phyloP scores from a whole-genome alignment of 2,113 vertebrate genomes.

The Urocitellus parryii region DNA sequence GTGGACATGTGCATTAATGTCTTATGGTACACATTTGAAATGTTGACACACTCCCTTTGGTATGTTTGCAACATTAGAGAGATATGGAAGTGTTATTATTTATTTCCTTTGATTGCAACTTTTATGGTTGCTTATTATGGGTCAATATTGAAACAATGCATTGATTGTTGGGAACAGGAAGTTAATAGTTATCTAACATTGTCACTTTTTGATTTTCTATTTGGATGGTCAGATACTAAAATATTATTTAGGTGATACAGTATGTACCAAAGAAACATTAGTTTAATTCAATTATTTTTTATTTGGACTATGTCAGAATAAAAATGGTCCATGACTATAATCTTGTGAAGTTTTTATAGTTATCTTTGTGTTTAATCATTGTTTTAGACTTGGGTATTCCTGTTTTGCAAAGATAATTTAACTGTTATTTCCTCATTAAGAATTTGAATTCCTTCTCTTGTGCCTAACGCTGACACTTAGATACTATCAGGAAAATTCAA shows the following conservation, averaged over 20 bases:
- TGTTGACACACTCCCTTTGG: not conserved
- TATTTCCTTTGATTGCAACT: not conserved
- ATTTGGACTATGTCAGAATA: not conserved
- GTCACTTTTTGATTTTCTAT: not conserved
- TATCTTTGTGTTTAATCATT: not conserved
- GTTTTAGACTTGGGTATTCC: not conserved
- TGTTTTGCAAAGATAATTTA: not conserved
- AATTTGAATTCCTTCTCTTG: not conserved
- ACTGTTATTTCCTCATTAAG: not conserved
- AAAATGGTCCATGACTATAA: not conserved
- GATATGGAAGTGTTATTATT: not conserved
- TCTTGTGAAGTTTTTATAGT: not conserved
- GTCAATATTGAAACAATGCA: not conserved
- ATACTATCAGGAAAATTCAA: not conserved
- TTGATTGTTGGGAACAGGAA: not conserved
- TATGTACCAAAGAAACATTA: not conserved
- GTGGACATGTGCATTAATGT: not conserved
- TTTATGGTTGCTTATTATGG: not conserved
- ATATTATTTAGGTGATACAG: not conserved
- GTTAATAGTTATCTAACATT: not conserved
- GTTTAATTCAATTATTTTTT: not conserved
- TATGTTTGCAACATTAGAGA: not conserved
- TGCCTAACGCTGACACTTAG: not conserved
- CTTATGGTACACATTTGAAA: not conserved
- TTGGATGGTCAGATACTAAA: not conserved